phyloP scores from a whole-genome alignment of 1,140 invertebrate genomes.

The Octopus sinensis region DNA sequence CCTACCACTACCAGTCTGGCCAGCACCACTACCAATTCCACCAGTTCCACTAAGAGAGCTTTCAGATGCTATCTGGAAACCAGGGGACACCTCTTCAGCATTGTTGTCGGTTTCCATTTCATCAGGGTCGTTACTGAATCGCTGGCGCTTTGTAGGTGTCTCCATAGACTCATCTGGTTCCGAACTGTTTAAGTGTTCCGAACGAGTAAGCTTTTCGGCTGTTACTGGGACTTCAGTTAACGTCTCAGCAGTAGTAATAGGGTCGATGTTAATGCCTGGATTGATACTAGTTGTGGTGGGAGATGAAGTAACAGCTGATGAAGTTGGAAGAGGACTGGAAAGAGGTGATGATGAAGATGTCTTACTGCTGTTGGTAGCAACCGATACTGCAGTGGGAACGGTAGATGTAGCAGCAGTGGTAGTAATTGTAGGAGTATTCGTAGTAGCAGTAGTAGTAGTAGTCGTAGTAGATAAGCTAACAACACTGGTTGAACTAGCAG shows the following conservation, averaged over 20 bases:
- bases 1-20: neutral
- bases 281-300: neutral
- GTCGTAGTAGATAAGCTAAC: neutral
- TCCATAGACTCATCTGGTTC: conserved; percentile 19
- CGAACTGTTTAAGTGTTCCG: neutral
- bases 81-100: neutral
- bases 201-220: neutral
- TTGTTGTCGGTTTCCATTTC: conserved; percentile 6
- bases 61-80: conserved; percentile 1
- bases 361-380: neutral
- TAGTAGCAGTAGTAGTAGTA: neutral
- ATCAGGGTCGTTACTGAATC: conserved; percentile 27
- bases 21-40: neutral
- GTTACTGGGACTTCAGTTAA: neutral
- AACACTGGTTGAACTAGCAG: neutral
- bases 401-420: neutral
- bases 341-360: neutral
- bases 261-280: neutral
- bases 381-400: neutral
- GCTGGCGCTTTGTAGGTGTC: conserved; percentile 38
- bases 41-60: neutral
- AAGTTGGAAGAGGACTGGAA: neutral
- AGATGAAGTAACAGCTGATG: neutral
- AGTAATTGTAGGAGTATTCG: neutral
- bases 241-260: neutral